phyloP scores from a whole-genome alignment of 1,140 invertebrate genomes.

The Argopecten irradians region DNA sequence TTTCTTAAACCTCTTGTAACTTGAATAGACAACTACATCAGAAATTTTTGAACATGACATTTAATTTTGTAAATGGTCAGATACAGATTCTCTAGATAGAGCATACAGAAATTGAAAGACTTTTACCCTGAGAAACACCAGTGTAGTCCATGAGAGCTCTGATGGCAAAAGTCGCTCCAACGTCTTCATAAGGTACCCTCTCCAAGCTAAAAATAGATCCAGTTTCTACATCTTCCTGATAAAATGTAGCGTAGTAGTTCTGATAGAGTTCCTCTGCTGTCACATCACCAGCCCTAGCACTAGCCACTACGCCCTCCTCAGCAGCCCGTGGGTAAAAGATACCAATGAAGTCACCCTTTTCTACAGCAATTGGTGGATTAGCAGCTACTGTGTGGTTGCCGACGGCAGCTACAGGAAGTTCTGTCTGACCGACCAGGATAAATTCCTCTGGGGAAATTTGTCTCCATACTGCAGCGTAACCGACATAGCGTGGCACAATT shows the following conservation, averaged over 20 bases:
- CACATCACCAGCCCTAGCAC: constrained; percentile 61
- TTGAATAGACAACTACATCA: no score
- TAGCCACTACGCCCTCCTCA: constrained; percentile 63
- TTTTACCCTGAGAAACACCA: constrained; percentile 32
- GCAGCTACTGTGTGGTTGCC: constrained; percentile 59
- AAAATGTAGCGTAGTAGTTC: constrained; percentile 60
- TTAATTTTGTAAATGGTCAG: no score
- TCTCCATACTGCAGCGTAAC: constrained; percentile 64
- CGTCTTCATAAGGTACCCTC: constrained; percentile 36
- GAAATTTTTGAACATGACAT: no score
- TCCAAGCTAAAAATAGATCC: constrained; percentile 57
- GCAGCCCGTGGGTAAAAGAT: constrained; percentile 65
- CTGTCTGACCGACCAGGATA: constrained; percentile 58
- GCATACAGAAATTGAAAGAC: constrained; percentile 49
- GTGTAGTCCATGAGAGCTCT: constrained; percentile 67
- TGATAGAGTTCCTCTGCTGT: constrained; percentile 64
- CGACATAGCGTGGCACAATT: constrained; percentile 53
- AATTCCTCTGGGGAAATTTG: constrained; percentile 62
- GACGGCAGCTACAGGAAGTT: constrained; percentile 58
- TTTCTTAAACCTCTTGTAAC: no score
- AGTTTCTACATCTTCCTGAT: constrained; percentile 58
- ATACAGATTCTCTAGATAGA: no score
- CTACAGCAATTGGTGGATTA: constrained; percentile 57
- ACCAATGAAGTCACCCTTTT: constrained; percentile 69
- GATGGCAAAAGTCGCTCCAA: constrained; percentile 66